phyloP scores from a whole-genome alignment of 2,113 vertebrate species.

The Petrocephalus microphthalmus region DNA sequence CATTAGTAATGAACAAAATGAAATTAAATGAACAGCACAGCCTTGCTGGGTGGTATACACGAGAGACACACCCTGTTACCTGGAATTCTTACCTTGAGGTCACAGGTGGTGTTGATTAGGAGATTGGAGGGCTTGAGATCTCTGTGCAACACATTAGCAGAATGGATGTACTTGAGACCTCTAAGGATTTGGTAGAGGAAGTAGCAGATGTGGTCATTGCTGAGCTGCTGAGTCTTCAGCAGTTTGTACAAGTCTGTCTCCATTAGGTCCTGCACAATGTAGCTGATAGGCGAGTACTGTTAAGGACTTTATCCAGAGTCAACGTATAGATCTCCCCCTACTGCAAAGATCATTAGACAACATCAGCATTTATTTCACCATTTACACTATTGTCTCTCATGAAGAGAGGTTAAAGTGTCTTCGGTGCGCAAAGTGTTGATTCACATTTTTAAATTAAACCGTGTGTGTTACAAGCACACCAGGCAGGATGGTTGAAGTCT shows the following conservation, averaged over 20 bases:
- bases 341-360: not conserved
- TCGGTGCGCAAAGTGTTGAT: not conserved
- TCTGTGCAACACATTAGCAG: constrained; percentile 80
- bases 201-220: constrained; percentile 85
- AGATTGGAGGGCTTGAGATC: constrained; percentile 85
- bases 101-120: constrained; percentile 86
- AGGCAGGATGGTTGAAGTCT: not conserved
- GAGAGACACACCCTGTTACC: not conserved
- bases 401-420: not conserved
- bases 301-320: constrained; percentile 46
- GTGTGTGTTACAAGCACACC: not conserved
- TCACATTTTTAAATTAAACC: not conserved
- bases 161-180: constrained; percentile 85
- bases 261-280: constrained; percentile 86
- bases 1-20: too few relatives aligned
- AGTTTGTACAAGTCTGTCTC: constrained; percentile 85
- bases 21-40: not conserved
- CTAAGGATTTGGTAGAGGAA: constrained; percentile 85
- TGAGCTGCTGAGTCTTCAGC: constrained; percentile 80
- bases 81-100: constrained; percentile 70
- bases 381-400: not conserved
- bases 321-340: not conserved
- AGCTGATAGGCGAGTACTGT: constrained; percentile 54
- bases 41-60: not conserved
- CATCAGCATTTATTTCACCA: not conserved